Evolutionary conservation across 2,888 invertebrate genomes (phyloP).

Genomic region (Acanthacorydalis orientalis): DNA sequence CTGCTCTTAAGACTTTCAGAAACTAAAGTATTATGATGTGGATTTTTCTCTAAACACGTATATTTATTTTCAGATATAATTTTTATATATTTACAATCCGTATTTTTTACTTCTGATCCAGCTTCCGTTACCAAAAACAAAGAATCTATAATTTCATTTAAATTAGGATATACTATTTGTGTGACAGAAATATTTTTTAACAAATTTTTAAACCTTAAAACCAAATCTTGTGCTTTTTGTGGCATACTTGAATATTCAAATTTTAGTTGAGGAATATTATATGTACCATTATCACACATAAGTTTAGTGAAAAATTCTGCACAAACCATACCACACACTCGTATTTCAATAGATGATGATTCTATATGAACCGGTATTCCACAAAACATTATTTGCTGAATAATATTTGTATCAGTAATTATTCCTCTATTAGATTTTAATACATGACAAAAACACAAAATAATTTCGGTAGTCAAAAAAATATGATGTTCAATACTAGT

Average conservation of each 20-base stretch:
- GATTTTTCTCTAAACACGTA: slow-evolving; percentile 5
- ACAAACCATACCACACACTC: slow-evolving; percentile 57
- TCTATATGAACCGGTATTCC: slow-evolving; percentile 57
- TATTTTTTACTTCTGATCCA: no score
- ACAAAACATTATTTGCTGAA: slow-evolving; percentile 36
- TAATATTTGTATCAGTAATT: slow-evolving; percentile 16
- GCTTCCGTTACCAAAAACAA: no score
- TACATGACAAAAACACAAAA: slow-evolving; percentile 27
- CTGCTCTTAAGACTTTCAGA: slow-evolving; percentile 6
- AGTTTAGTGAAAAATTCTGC: slow-evolving; percentile 44
- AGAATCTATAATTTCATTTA: no score
- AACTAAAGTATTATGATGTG: slow-evolving; percentile 14
- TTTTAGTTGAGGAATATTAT: slow-evolving; percentile 31
- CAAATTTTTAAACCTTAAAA: slow-evolving; percentile 25
- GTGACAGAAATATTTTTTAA: not conserved
- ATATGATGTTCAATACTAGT: slow-evolving; percentile 52
- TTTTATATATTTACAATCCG: not conserved
- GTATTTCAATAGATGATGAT: slow-evolving; percentile 36
- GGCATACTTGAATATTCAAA: slow-evolving; percentile 49
- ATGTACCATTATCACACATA: slow-evolving; percentile 10
- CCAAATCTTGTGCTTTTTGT: slow-evolving; percentile 28
- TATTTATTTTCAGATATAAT: not conserved
- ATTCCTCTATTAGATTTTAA: slow-evolving; percentile 23
- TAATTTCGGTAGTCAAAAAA: slow-evolving; percentile 47
- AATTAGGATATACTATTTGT: no score